phyloP scores from a whole-genome alignment of 2,888 invertebrate genomes.

The Germaria angustata region DNA sequence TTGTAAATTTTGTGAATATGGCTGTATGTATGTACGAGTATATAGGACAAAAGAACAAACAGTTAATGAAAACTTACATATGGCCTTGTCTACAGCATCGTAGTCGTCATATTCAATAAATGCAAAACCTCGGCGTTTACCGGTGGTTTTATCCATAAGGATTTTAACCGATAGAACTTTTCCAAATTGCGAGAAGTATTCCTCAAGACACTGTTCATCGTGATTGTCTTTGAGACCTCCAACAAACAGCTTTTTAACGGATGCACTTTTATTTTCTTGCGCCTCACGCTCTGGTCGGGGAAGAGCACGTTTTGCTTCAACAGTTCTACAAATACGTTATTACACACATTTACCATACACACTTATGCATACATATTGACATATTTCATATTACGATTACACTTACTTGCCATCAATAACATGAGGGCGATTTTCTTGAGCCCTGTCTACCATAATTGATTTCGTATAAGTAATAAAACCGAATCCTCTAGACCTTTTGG shows the following conservation, averaged over 20 bases:
- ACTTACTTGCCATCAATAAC: conserved; percentile 91
- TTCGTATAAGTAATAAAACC: conserved; percentile 98
- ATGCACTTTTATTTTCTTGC: conserved; percentile 91
- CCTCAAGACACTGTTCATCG: conserved; percentile 91
- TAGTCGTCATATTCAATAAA: conserved; percentile 98
- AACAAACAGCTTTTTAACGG: conserved; percentile 96
- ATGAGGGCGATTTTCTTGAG: conserved; percentile 93
- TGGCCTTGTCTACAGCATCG: conserved; percentile 97
- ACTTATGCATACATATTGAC: too few species aligned
- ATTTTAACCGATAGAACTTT: conserved; percentile 90
- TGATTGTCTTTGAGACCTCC: conserved; percentile 96
- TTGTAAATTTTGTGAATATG: too few species aligned
- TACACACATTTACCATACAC: too few species aligned
- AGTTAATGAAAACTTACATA: conserved; percentile 85
- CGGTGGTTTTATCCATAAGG: conserved; percentile 94
- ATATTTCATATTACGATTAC: neutral
- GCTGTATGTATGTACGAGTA: too few species aligned
- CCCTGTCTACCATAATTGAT: conserved; percentile 96
- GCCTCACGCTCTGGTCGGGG: conserved; percentile 94
- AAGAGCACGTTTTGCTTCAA: conserved; percentile 98
- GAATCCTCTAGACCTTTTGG: conserved; percentile 96
- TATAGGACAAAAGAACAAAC: neutral
- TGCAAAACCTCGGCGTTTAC: conserved; percentile 96
- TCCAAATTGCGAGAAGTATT: conserved; percentile 91
- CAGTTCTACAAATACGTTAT: conserved; percentile 82